These are phyloP conservation scores for Drosophila borealis DNA, from an alignment of 2,888 invertebrate genomes.

Conservation along the genomic window DNA sequence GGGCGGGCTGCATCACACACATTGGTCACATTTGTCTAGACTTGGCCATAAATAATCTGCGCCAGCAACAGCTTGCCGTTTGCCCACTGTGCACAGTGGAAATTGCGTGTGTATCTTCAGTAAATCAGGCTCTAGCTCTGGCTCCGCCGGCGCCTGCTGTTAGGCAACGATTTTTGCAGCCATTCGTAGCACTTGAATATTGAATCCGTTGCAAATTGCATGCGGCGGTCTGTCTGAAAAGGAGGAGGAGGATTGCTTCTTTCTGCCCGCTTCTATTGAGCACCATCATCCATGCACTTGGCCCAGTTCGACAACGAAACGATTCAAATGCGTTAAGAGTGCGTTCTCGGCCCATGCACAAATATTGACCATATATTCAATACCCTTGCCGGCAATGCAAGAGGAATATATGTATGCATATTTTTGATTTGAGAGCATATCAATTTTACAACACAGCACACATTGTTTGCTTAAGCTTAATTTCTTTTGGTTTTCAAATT, in stretches of 20 bases:
- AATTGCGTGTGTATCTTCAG: neutral
- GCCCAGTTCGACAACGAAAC: constrained; percentile 44
- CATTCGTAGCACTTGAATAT: constrained; percentile 63
- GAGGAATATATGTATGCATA: too few species aligned
- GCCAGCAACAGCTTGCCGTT: constrained; percentile 55
- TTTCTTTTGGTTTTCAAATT: too few species aligned
- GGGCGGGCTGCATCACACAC: constrained; percentile 21
- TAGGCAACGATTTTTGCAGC: constrained; percentile 51
- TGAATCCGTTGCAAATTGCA: constrained; percentile 78
- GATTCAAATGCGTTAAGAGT: constrained; percentile 48
- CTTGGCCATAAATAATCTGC: constrained; percentile 64
- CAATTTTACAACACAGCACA: too few species aligned
- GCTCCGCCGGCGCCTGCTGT: constrained; percentile 39
- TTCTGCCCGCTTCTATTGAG: constrained; percentile 25
- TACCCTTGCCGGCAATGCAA: constrained; percentile 8
- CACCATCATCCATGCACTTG: constrained; percentile 43
- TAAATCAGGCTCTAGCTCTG: neutral
- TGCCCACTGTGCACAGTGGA: constrained; percentile 23
- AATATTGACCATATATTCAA: constrained; percentile 18
- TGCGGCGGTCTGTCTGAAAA: constrained; percentile 53
- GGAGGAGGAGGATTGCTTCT: constrained; percentile 17
- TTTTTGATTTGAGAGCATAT: neutral
- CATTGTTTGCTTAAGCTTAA: too few species aligned
- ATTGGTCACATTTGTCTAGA: constrained; percentile 72
- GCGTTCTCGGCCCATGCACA: constrained; percentile 27